phyloP scores from a whole-genome alignment of 1,140 invertebrate genomes.

The Drosophila trapezifrons region DNA sequence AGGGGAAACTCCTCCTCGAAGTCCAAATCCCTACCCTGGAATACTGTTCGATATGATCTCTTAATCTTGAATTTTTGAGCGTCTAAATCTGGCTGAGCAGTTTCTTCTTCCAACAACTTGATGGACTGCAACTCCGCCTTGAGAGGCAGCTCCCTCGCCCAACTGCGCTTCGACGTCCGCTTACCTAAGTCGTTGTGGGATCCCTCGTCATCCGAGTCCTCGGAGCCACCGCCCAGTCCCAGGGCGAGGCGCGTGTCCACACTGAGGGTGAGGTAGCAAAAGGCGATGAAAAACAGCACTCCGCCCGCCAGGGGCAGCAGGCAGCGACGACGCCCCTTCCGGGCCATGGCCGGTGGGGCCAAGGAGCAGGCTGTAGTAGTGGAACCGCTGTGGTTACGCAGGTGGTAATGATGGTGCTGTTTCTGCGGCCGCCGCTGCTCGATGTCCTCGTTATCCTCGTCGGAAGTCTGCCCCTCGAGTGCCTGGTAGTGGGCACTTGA shows the following conservation, averaged over 20 bases:
- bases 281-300: conserved; percentile 28
- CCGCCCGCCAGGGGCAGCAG: conserved; percentile 27
- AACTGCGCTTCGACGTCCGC: conserved; percentile 8
- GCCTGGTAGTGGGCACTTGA: conserved; percentile 73
- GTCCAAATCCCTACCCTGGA: too few relatives aligned
- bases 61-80: not conserved
- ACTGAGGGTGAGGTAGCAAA: conserved; percentile 57
- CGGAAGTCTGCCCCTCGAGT: conserved; percentile 50
- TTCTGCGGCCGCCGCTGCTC: conserved; percentile 12
- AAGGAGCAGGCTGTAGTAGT: conserved; percentile 6
- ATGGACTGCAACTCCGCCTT: not conserved
- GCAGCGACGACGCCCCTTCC: conserved; percentile 39
- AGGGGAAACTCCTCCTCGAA: too few relatives aligned
- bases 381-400: conserved; percentile 16
- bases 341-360: conserved; percentile 23
- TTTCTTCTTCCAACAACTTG: not conserved
- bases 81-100: too few relatives aligned
- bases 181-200: conserved; percentile 64
- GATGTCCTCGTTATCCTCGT: conserved; percentile 51
- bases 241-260: conserved; percentile 28
- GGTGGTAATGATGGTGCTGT: conserved; percentile 26
- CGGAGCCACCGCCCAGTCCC: conserved; percentile 36
- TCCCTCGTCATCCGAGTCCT: conserved; percentile 40
- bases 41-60: not conserved
- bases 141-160: not conserved